Evolutionary conservation across 2,797 vertebrate genomes (phyloP).

Genomic region (Chaunax sp.): DNA sequence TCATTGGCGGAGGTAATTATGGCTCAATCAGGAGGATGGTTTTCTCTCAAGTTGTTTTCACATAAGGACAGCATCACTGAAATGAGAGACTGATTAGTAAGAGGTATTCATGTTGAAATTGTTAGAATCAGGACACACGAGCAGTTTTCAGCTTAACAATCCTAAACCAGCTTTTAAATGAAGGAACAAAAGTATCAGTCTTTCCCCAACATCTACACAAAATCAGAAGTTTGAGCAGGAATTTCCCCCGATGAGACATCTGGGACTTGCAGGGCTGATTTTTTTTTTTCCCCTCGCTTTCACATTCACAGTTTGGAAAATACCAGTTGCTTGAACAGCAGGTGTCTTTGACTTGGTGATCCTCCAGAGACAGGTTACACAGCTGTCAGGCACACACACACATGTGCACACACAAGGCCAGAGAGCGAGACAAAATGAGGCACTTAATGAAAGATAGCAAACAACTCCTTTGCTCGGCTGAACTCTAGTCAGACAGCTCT

Average conservation of each 20-base stretch:
- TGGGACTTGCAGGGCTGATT: slow-evolving; percentile 22
- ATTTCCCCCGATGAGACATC: slow-evolving; percentile 44
- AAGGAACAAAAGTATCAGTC: neutral
- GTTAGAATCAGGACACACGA: slow-evolving; percentile 2
- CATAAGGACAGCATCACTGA: slow-evolving; percentile 1
- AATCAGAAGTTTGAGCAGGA: slow-evolving; percentile 19
- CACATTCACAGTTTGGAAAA: slow-evolving; percentile 45
- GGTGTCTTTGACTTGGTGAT: slow-evolving; percentile 76
- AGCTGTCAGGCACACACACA: slow-evolving; percentile 54
- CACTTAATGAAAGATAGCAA: slow-evolving; percentile 70
- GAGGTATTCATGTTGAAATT: neutral
- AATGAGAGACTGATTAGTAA: neutral
- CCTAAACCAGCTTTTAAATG: neutral
- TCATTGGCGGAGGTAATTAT: too few species aligned
- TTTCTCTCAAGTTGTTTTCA: neutral
- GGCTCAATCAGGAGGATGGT: slow-evolving; percentile 3
- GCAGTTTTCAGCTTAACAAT: neutral
- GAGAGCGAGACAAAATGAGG: slow-evolving; percentile 23
- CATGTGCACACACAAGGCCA: neutral
- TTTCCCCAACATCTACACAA: neutral
- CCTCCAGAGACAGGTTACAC: slow-evolving; percentile 72
- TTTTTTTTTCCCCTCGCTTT: neutral
- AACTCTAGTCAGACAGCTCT: slow-evolving; percentile 40
- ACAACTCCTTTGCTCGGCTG: slow-evolving; percentile 52
- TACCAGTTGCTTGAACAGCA: slow-evolving; percentile 55